Evolutionary conservation across 2,888 invertebrate species (phyloP), one percentile per base, ranked within the genome.

Genomic region (Drosophila neutralis): DNA sequence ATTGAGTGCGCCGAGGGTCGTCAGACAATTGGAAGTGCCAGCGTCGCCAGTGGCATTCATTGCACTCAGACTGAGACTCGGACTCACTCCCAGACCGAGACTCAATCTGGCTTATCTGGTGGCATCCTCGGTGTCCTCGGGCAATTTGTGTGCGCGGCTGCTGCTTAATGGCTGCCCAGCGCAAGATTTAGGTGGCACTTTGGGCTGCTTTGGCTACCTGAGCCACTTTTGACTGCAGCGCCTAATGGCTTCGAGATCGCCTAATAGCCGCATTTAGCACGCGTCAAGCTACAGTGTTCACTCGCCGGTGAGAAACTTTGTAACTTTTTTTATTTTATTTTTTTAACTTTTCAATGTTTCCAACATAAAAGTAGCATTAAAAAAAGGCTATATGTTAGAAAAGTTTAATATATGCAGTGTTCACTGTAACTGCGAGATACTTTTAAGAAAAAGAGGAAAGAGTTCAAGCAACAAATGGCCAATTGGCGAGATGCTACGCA

Each of bases 181-280:
- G 61, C 53, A 59, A 69, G 84, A 78, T 81, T 56, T 67, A 61
- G 59, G 66, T 48, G 68, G 49, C 70, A 57, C 62, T 62, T 62
- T 53, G 79, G 60, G 58, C 81, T 78, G 80, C 78, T 59, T 53
- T 75, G 79, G 66, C 78, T 78, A 78, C 78, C 78, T 78, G 75
- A 38, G 40, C 38, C 27, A 18, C 15, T 13, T 40, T 15, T 27
- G 13, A n/a, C 13, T 56, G 56, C 56, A 56, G 5, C 18, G 79
- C 64, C 68, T 77, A 77, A 77, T 79, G 76, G 59, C 61, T 36
- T 54, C 61, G 1, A 13, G 56, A 59, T 48, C 62, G 71, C 57
- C 87, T 86, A 86, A 78, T 83, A 80, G 88, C 62, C 52, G 57
- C 82, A 88, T 85, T 85, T 87, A 85, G 84, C 89, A 89, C 89